phyloP scores from a whole-genome alignment of 2,888 invertebrate genomes.

The Ophion ventricosus region DNA sequence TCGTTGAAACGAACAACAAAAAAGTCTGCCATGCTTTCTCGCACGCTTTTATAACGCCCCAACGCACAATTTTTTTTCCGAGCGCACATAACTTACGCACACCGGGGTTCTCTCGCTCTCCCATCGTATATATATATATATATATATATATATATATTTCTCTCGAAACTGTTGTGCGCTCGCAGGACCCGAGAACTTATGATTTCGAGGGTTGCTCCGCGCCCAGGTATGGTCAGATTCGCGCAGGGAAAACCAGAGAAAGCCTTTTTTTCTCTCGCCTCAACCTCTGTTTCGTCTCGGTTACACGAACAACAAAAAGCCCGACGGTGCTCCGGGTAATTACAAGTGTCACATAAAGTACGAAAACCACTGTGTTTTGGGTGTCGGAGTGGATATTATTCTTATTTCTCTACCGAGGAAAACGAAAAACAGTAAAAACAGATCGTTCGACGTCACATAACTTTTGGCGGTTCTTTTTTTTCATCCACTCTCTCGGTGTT shows the following conservation, averaged over 20 bases:
- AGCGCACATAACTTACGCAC: constrained; percentile 73
- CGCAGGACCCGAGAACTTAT: constrained; percentile 69
- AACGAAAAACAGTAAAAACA: constrained; percentile 55
- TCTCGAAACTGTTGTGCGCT: constrained; percentile 12
- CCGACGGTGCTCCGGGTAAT: constrained; percentile 66
- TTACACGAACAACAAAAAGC: constrained; percentile 8
- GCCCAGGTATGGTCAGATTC: constrained; percentile 48
- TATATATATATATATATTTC: constrained; percentile 3
- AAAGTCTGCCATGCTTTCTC: constrained; percentile 51
- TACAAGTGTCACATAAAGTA: constrained; percentile 80
- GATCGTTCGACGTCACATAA: constrained; percentile 60
- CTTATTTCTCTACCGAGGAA: constrained; percentile 1
- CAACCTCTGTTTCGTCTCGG: constrained; percentile 46
- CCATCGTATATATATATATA: too few relatives aligned
- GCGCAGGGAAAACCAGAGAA: constrained; percentile 48
- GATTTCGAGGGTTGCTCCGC: constrained; percentile 55
- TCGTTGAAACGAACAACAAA: constrained; percentile 31
- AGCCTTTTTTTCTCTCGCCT: constrained; percentile 47
- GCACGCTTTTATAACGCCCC: constrained; percentile 55
- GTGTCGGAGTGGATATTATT: constrained; percentile 20
- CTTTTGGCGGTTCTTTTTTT: constrained; percentile 25
- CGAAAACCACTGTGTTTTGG: constrained; percentile 74
- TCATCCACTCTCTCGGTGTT: background rate
- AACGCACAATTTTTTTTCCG: constrained; percentile 69
- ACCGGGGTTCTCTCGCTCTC: constrained; percentile 37